Evolutionary conservation across 2,113 vertebrate species (phyloP).

Genomic region (Crotophaga sulcirostris): DNA sequence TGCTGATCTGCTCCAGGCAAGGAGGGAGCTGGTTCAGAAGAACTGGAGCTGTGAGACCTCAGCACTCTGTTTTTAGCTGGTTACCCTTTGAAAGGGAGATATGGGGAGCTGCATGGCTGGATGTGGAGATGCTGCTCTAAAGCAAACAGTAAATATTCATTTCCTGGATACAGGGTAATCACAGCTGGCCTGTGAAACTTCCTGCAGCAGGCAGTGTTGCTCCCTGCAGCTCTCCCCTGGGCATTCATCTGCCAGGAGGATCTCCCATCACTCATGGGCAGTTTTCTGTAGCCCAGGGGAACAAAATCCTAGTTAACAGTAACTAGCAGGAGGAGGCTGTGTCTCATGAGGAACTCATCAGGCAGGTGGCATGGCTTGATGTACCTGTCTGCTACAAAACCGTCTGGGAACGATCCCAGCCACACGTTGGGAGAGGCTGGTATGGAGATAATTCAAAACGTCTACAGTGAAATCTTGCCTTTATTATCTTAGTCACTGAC

Average conservation of each 20-base stretch:
- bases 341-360: neutral
- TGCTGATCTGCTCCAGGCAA: neutral
- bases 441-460: neutral
- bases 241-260: neutral
- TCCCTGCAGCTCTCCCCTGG: neutral
- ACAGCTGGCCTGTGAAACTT: neutral
- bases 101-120: accelerated
- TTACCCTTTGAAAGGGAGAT: neutral
- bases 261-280: neutral
- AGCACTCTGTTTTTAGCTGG: neutral
- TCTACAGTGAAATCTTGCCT: neutral
- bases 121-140: neutral
- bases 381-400: neutral
- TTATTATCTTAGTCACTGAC: neutral
- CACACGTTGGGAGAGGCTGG: neutral
- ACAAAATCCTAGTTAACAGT: neutral
- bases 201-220: neutral
- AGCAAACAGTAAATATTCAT: neutral
- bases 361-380: neutral
- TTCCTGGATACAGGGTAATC: neutral
- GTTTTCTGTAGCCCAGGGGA: neutral
- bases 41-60: neutral
- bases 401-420: neutral
- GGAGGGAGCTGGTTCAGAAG: neutral
- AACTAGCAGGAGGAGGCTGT: neutral